phyloP scores from a whole-genome alignment of 35 echinoderm and acorn worm species.

The Heliocidaris erythrogramma region DNA sequence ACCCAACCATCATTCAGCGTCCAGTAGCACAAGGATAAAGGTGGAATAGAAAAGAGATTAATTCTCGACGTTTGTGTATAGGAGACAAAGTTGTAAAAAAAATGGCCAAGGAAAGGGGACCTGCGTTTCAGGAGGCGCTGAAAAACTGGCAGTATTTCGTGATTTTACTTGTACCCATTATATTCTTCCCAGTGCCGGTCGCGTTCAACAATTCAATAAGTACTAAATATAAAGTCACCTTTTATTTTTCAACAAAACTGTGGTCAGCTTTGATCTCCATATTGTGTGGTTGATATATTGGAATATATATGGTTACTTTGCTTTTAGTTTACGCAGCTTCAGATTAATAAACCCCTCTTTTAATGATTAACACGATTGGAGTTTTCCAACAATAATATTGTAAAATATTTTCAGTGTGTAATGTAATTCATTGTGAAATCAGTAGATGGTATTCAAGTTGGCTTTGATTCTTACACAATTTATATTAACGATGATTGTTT shows the following conservation, averaged over 20 bases:
- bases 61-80: too few relatives aligned
- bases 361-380: too few relatives aligned
- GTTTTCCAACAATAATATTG: not conserved
- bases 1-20: too few relatives aligned
- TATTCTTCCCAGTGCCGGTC: slow-evolving; percentile 66
- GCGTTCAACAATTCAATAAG: slow-evolving; percentile 55
- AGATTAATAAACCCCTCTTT: not conserved
- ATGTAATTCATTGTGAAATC: not conserved
- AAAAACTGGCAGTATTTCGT: slow-evolving; percentile 67
- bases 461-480: not conserved
- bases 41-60: too few relatives aligned
- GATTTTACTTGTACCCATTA: slow-evolving; percentile 44
- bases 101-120: not conserved
- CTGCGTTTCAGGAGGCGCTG: not conserved
- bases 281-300: not conserved
- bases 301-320: not conserved
- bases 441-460: not conserved
- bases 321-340: not conserved
- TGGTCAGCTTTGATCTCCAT: not conserved
- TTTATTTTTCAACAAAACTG: not conserved
- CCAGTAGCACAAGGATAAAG: too few relatives aligned
- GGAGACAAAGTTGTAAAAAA: too few relatives aligned
- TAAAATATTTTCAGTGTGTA: not conserved
- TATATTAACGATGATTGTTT: not conserved
- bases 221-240: not conserved